Evolutionary conservation across 2,888 invertebrate genomes (phyloP).

Genomic region (Synanthedon formicaeformis): DNA sequence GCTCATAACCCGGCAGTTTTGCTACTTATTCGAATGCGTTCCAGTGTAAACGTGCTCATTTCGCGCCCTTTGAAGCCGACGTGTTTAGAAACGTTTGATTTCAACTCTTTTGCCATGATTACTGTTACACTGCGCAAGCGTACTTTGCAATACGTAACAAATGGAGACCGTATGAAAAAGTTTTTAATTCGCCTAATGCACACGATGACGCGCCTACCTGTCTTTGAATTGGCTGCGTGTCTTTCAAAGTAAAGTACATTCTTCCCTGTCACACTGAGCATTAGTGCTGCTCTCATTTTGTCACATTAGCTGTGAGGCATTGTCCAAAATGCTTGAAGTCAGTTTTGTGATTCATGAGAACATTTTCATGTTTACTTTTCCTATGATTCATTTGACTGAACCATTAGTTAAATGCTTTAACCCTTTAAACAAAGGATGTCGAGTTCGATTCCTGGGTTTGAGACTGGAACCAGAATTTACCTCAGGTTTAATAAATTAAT

Average conservation of each 20-base stretch:
- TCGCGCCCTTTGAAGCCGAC: constrained; percentile 48
- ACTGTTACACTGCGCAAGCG: constrained; percentile 28
- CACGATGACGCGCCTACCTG: constrained; percentile 27
- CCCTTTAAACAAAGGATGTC: too few relatives aligned
- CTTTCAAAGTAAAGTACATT: constrained; percentile 53
- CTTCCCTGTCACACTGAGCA: constrained; percentile 32
- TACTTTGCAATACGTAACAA: constrained; percentile 36
- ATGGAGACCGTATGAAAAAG: constrained; percentile 44
- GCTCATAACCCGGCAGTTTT: constrained; percentile 29
- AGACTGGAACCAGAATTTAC: too few relatives aligned
- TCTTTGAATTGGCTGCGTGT: constrained; percentile 21
- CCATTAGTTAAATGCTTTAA: too few relatives aligned
- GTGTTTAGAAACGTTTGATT: constrained; percentile 58
- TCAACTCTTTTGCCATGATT: constrained; percentile 40
- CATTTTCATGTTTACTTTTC: too few relatives aligned
- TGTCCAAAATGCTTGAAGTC: constrained; percentile 22
- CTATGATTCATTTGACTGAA: too few relatives aligned
- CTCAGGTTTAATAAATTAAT: too few relatives aligned
- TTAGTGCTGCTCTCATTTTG: constrained; percentile 33
- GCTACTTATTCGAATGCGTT: constrained; percentile 44
- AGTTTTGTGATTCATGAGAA: constrained; percentile 21
- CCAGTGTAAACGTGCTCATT: constrained; percentile 56
- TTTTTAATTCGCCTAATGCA: constrained; percentile 71
- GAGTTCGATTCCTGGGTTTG: too few relatives aligned
- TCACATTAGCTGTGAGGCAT: constrained; percentile 50